phyloP scores from a whole-genome alignment of 2,113 vertebrate genomes.

The Oncorhynchus nerka region DNA sequence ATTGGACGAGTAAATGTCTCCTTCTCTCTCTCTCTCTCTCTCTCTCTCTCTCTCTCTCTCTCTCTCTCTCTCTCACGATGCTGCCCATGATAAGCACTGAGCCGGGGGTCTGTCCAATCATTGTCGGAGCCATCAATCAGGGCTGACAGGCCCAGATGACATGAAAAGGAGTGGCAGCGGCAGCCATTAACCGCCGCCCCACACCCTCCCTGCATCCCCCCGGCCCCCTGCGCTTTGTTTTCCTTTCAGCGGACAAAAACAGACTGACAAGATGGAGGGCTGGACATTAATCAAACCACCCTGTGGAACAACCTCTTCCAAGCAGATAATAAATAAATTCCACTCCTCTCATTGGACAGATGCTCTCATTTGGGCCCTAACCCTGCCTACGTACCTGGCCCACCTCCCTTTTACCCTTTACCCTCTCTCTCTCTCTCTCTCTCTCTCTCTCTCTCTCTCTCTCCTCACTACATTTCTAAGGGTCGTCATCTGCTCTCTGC shows the following conservation, averaged over 20 bases:
- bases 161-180: slow-evolving; percentile 75
- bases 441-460: slow-evolving; percentile 29
- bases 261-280: slow-evolving; percentile 79
- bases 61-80: slow-evolving; percentile 47
- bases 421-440: slow-evolving; percentile 20
- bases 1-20: slow-evolving; percentile 1
- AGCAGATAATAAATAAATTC: slow-evolving; percentile 79
- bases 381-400: slow-evolving; percentile 13
- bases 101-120: slow-evolving; percentile 73
- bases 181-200: slow-evolving; percentile 72
- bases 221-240: slow-evolving; percentile 74
- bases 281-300: slow-evolving; percentile 85
- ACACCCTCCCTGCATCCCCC: slow-evolving; percentile 50
- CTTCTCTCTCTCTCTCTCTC: slow-evolving; percentile 44
- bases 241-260: slow-evolving; percentile 75
- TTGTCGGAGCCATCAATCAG: slow-evolving; percentile 87
- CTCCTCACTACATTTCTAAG: slow-evolving; percentile 19
- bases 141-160: slow-evolving; percentile 79
- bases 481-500: slow-evolving; percentile 58
- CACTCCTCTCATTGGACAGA: slow-evolving; percentile 77
- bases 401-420: slow-evolving; percentile 50
- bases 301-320: slow-evolving; percentile 78
- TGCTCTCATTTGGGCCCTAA: slow-evolving; percentile 71
- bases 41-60: slow-evolving; percentile 47
- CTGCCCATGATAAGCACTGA: slow-evolving; percentile 3